Base-by-base conservation (phyloP, 53 echinoderm and acorn worm genomes). In the Echinarachnius parma region DNA sequence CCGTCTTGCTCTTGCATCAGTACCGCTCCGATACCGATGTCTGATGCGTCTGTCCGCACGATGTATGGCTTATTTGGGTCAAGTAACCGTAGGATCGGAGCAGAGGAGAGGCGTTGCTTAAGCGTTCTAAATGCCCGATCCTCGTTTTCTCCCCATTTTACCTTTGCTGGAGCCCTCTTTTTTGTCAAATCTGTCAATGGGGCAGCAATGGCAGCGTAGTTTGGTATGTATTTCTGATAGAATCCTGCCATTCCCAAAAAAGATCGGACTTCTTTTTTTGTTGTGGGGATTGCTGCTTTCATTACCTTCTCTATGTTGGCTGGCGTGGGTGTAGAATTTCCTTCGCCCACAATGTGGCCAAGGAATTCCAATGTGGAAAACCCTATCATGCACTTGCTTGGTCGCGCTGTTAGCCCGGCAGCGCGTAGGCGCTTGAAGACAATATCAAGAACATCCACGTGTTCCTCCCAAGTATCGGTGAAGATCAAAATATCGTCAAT, bases 401-500 rank as follows among this genome's bases (percentile, higher is more conserved):
- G 81, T 26, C 76, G 65, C n/a, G 81, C 86, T 14, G 81, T 86
- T 0, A 77, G 31, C 4, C 77, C 77, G 61, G 86, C 86, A 4
- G n/a, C 39, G 18, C 31, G 36, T 5, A 86, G 33, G 0, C 86
- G 56, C 30, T 31, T 31, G 7, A 86, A 13, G n/a, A 77, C 81
- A 11, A 33, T 31, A 32, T 32, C 21, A 1, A 86, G 5, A 13
- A 59, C 19, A 30, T 45, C 16, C 0, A 81, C 9, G 21, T 81
- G 86, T 2, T 77, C 55, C 31, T 60, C 69, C 77, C 77, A 86
- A 3, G 77, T 86, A 14, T 81, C 71, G 5, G 81, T 49, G 48
- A 39, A 81, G 10, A 86, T 62, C 3, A 86, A 24, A 2, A 81
- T 68, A 28, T 86, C 86, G 56, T 86, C 86, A 57, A 78, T 87